Evolutionary conservation across 2,797 vertebrate species (phyloP), one percentile per base, ranked within the genome.

Genomic region (Micropoecilia bifurca): DNA sequence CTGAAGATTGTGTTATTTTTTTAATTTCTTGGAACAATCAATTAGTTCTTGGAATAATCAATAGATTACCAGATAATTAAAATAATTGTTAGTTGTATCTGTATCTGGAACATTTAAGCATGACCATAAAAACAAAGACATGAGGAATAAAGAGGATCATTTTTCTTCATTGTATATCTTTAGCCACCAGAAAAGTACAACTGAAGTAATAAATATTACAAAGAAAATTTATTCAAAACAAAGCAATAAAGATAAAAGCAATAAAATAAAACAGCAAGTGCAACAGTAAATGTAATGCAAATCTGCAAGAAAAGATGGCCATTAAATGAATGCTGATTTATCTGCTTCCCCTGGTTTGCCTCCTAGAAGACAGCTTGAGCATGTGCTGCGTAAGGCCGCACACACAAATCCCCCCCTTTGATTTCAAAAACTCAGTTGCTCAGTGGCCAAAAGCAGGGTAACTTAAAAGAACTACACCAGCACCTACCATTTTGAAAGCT

Each of bases 401-500:
- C 43, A 12, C 79, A 83, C 80, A 71, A 83, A 80, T 50, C 73
- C 22, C 33, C 33, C n/a, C 47, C 74, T 39, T 68, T 46, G 28
- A 39, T 36, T 68, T 13, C 47, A n/a, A 45, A 50, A 77, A 48
- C 7, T 12, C 50, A 12, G 6, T 12, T 48, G 41, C 25, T 71
- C 5, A 16, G 10, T n/a, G 13, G n/a, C 25, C 50, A 28, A 50
- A 57, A 55, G 53, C 61, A 39, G 66, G 5, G 75, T 81, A 83
- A 74, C 47, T 87, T 71, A 47, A 57, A 73, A 3, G 10, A 50
- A 61, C 75, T 76, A 71, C 73, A 73, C 48, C 75, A 72, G 78
- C 78, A 80, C 50, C 84, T 73, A 91, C 86, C 87, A 90, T 90
- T 90, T 91, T 91, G 83, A 85, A 78, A 88, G 73, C 39, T 79